Evolutionary conservation across 2,797 vertebrate species (phyloP).

Genomic region (Thripadectes ignobilis): DNA sequence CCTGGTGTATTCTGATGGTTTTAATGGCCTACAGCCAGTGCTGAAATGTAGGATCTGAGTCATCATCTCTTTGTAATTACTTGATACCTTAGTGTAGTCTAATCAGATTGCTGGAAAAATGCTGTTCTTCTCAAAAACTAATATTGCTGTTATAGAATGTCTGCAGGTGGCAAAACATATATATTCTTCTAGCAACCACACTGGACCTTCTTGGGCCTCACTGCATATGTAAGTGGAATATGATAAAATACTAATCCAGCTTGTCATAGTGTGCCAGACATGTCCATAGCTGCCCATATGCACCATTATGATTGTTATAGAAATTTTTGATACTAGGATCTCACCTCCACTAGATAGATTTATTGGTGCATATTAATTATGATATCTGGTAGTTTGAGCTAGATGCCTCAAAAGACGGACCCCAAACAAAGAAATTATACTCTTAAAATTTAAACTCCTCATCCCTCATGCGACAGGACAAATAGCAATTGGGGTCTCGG

Average conservation of each 20-base stretch:
- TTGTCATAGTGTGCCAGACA: not conserved
- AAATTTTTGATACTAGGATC: not conserved
- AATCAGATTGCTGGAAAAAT: not conserved
- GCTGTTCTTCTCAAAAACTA: not conserved
- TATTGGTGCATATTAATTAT: too few species aligned
- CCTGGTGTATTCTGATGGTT: accelerated
- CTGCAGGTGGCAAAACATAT: not conserved
- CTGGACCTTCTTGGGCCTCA: not conserved
- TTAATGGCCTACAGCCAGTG: not conserved
- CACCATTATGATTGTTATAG: not conserved
- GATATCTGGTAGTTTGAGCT: not conserved
- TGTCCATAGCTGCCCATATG: not conserved
- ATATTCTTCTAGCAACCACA: not conserved
- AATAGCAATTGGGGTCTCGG: not conserved
- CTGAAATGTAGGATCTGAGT: not conserved
- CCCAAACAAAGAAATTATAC: not conserved
- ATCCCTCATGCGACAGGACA: not conserved
- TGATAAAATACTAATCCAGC: not conserved
- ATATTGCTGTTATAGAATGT: not conserved
- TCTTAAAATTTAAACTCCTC: not conserved
- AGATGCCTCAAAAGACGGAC: not conserved
- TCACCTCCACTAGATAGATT: not conserved
- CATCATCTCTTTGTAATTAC: not conserved
- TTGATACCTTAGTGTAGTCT: not conserved
- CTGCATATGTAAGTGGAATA: not conserved